These are phyloP conservation scores for Xerus rutilus DNA, from an alignment of 2,797 vertebrate genomes.

Conservation along the genomic window DNA sequence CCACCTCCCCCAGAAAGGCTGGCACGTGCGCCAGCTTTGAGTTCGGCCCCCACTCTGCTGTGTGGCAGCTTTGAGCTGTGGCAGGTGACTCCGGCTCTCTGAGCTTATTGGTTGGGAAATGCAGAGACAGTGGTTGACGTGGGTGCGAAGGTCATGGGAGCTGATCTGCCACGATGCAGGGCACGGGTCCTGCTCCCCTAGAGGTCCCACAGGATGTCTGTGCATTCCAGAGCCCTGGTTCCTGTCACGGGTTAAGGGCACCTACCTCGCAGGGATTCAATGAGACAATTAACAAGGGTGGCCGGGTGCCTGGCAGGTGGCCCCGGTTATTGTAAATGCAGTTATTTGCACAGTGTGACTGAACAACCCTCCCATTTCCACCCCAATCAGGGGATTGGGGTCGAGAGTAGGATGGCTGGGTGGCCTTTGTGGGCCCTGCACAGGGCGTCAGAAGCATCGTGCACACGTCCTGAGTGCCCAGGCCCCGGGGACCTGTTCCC, in stretches of 20 bases:
- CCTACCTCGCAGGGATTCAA: background rate
- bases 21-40: accelerated
- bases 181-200: too few relatives aligned
- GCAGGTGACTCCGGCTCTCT: background rate
- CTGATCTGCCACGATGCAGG: too few relatives aligned
- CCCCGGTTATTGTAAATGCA: background rate
- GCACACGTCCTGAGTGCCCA: background rate
- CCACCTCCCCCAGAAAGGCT: background rate
- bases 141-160: background rate
- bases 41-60: background rate
- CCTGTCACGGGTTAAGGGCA: accelerated
- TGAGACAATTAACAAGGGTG: too few relatives aligned
- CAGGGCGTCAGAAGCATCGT: background rate
- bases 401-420: accelerated
- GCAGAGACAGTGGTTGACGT: too few relatives aligned
- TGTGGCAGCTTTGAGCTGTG: accelerated
- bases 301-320: background rate
- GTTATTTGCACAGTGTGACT: background rate
- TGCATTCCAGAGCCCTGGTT: background rate
- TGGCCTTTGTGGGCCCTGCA: background rate
- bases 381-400: accelerated
- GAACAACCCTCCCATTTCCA: background rate
- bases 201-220: background rate
- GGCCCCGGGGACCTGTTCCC: background rate
- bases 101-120: background rate